Base-by-base conservation (phyloP, 2,888 invertebrate species). In the Watsonalla binaria region DNA sequence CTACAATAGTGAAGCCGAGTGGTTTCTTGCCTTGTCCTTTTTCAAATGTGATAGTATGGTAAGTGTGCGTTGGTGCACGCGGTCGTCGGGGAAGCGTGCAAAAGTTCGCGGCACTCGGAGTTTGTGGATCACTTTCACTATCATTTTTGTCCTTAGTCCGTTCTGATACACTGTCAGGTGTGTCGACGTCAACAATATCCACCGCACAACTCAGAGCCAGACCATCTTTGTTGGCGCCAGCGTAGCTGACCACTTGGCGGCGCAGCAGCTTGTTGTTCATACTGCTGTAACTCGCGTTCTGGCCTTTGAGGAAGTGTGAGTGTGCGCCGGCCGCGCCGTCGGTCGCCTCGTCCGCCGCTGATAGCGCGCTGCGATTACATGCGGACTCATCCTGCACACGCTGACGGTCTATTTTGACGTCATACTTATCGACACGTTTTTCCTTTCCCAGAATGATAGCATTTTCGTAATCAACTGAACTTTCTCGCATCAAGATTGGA, bases 1-100 rank as follows among this genome's bases (percentile, higher is more conserved):
- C 97, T 4, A 97, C 97, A 65, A 97, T 96, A 9, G 96, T 96
- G 78, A 97, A 97, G n/a, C 97, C 97, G 39, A 97, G 91, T 0
- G 95, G 95, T 82, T 96, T 96, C 76, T 95, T 95, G 2, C 96
- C 95, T 7, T 93, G 93, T 0, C 96, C 96, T 75, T 97, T 97
- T 76, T 95, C 94, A 72, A 95, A 93, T 6, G 94, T 93, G 14
- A 95, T 93, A 0, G 95, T 95, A 63, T 94, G 93, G 68, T 94
- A 94, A 0, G 94, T 93, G 64, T 94, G 94, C 42, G 94, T 91
- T 0, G 94, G 93, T 33, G 93, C 94, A 59, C 94, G 89, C 6
- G 95, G 95, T 73, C 94, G 90, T 60, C 95, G 86, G 2, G 95
- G 95, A 52, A 95, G 81, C 6, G 95, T 95, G 77, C 95, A 95